Conservation (phyloP, 23 tunicate genomes). For the Halocynthia aurantium region DNA sequence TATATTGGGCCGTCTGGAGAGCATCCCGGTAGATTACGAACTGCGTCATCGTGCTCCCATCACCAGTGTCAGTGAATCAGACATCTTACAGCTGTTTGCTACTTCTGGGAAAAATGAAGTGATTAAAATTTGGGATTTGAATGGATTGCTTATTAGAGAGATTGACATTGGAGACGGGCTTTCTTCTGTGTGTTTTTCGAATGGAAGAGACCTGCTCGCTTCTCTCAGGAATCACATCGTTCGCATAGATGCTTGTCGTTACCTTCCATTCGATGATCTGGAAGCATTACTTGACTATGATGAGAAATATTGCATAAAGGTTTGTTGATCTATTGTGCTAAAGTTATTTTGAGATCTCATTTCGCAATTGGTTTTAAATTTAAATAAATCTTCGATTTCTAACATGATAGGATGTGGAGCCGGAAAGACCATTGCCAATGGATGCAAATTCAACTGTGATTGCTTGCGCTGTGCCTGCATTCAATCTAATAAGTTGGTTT, state of each 20-base stretch:
- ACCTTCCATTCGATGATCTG: slow-evolving; percentile 43
- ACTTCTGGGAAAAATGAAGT: slow-evolving; percentile 31
- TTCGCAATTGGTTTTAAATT: background rate
- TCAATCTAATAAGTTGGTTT: too few relatives aligned
- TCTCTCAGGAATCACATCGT: slow-evolving; percentile 42
- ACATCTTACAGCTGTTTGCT: slow-evolving; percentile 33
- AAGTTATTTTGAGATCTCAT: background rate
- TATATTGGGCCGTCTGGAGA: slow-evolving; percentile 21
- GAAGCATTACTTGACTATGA: slow-evolving; percentile 23
- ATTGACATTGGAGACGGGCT: slow-evolving; percentile 34
- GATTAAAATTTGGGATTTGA: slow-evolving; percentile 72
- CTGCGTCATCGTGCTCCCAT: slow-evolving; percentile 30
- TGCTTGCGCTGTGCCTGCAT: too few relatives aligned
- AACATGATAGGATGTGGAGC: background rate
- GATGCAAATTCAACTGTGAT: background rate
- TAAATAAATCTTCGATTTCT: background rate
- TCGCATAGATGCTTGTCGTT: slow-evolving; percentile 29
- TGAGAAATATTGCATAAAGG: slow-evolving; percentile 1
- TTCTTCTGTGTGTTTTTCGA: slow-evolving; percentile 43
- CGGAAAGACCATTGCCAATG: background rate
- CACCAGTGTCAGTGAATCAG: slow-evolving; percentile 33
- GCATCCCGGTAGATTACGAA: slow-evolving; percentile 29
- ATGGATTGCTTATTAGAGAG: slow-evolving; percentile 54
- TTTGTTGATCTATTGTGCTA: background rate
- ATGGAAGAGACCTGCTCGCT: slow-evolving; percentile 50